Conservation (phyloP, 2,113 vertebrate genomes). For the Pedetes capensis region DNA sequence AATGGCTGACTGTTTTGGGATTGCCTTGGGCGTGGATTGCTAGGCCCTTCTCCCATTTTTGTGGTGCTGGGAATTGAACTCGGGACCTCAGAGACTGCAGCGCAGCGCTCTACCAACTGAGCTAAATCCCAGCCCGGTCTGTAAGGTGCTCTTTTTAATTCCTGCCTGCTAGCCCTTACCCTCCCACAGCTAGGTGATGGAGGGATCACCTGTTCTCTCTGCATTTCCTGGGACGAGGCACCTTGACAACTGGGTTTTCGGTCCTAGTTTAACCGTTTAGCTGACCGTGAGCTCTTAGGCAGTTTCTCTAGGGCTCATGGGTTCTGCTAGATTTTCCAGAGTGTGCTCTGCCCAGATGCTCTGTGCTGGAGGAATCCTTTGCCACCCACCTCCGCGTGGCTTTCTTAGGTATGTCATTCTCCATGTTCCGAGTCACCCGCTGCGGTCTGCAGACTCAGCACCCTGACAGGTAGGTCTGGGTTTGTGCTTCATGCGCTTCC, state of each 20-base stretch:
- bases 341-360: no score
- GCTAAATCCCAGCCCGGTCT: no score
- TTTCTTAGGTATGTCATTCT: neutral
- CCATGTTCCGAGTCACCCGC: neutral
- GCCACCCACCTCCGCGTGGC: neutral
- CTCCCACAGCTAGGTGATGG: neutral
- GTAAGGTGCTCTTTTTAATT: neutral
- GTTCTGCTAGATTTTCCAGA: neutral
- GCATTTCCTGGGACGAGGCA: neutral
- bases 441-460: neutral
- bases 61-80: no score
- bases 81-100: no score
- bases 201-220: neutral
- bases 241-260: neutral
- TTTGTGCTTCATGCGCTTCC: neutral
- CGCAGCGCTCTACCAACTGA: no score
- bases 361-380: no score
- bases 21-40: no score
- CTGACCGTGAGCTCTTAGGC: neutral
- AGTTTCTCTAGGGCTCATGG: neutral
- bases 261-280: neutral
- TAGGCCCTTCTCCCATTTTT: no score
- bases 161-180: neutral
- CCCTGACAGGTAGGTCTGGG: neutral
- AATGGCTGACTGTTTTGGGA: no score